These are phyloP conservation scores for Gryon sp. DNA, from an alignment of 1,140 invertebrate genomes.

Conservation along the genomic window DNA sequence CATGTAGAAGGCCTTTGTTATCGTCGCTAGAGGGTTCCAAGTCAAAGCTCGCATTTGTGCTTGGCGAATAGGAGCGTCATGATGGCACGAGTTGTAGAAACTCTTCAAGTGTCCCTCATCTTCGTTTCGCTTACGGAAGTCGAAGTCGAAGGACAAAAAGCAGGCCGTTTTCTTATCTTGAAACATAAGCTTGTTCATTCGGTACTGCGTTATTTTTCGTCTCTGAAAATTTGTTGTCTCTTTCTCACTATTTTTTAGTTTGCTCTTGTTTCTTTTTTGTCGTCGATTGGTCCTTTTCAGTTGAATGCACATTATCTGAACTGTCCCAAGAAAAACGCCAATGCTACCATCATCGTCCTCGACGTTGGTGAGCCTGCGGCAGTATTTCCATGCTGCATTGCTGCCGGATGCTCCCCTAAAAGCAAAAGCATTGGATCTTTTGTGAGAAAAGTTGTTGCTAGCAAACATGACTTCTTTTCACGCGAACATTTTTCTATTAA, in stretches of 20 bases:
- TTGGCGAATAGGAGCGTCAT: slow-evolving; percentile 20
- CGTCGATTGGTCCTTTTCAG: slow-evolving; percentile 51
- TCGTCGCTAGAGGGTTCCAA: slow-evolving; percentile 42
- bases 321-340: slow-evolving; percentile 76
- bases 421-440: slow-evolving; percentile 70
- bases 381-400: slow-evolving; percentile 88
- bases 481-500: slow-evolving; percentile 31
- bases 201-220: too few species aligned
- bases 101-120: slow-evolving; percentile 35
- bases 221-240: too few species aligned
- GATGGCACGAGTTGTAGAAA: slow-evolving; percentile 30
- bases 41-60: slow-evolving; percentile 39
- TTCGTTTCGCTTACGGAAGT: slow-evolving; percentile 24
- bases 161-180: slow-evolving; percentile 42
- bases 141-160: slow-evolving; percentile 40
- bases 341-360: slow-evolving; percentile 73
- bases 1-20: slow-evolving; percentile 56
- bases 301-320: slow-evolving; percentile 77
- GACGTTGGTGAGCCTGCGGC: slow-evolving; percentile 75
- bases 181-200: slow-evolving; percentile 36
- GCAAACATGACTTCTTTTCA: slow-evolving; percentile 45
- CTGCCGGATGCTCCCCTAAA: slow-evolving; percentile 89
- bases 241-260: too few species aligned
- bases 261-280: slow-evolving; percentile 8
- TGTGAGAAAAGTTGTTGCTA: slow-evolving; percentile 44